Conservation (phyloP, 2,888 invertebrate species). For the Temnothorax unifasciatus region DNA sequence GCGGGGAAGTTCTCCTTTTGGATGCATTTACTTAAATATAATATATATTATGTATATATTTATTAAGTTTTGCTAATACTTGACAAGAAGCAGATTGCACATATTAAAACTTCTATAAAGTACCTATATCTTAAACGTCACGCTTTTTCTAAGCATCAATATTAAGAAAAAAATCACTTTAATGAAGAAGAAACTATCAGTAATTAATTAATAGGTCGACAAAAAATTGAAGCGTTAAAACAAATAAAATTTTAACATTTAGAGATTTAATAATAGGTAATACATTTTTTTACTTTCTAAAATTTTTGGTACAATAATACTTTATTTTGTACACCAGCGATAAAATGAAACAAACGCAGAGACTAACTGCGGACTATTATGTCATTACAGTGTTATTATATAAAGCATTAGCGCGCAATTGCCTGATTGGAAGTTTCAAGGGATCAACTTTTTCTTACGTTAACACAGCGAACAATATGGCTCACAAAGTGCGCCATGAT, state of each 20-base stretch:
- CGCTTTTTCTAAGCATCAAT: not conserved
- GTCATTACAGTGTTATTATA: not conserved
- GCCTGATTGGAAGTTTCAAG: not conserved
- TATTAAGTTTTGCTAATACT: not conserved
- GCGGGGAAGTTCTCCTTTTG: conserved; percentile 6
- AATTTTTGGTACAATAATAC: not conserved
- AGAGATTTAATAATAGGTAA: not conserved
- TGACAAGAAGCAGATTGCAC: not conserved
- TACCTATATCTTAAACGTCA: not conserved
- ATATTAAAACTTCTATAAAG: not conserved
- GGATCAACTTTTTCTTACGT: conserved; percentile 22
- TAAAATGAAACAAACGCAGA: not conserved
- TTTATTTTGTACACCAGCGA: not conserved
- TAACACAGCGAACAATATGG: conserved; percentile 31
- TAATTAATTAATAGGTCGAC: not conserved
- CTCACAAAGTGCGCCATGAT: conserved; percentile 16
- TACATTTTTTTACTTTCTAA: not conserved
- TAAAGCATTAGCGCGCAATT: not conserved
- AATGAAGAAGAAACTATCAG: not conserved
- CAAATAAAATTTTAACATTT: not conserved
- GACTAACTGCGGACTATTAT: not conserved
- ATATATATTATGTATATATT: not conserved
- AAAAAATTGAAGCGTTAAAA: not conserved
- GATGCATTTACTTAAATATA: conserved; percentile 20
- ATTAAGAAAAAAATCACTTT: not conserved